Base-by-base conservation (phyloP, 2,888 invertebrate species). In the Malthinus seriepunctatus region DNA sequence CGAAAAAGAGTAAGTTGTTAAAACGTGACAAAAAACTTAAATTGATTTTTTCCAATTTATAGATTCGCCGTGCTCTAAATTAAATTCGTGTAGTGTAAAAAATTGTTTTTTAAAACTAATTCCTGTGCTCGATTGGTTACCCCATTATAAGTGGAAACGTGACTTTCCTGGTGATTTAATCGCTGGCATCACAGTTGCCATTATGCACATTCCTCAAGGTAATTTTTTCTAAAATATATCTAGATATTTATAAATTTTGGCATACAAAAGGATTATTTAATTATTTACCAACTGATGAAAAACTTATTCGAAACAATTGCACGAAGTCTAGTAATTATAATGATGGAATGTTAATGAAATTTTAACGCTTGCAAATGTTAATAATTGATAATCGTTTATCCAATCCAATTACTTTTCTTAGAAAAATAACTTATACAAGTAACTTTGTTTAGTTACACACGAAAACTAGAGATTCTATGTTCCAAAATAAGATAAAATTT, bases 141-240 rank as follows among this genome's bases (percentile, higher is more conserved):
- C 82, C 35, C 79, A 83, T 49, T 89, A 89, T 75, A 81, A 82
- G 45, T 81, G 84, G 77, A 82, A 78, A 66, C 76, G 80, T 15
- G 81, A 88, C 72, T 76, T 91, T 6, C 59, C 85, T 0, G 81
- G 84, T n/a, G 94, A 95, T 78, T 70, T 90, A 8, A 84, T 91
- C 39, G 84, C 92, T n/a, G 94, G 94, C 1, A 79, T 91, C 39
- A 94, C 94, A 0, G 90, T 93, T 3, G 92, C 90, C 34, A 84
- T 93, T 52, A 89, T 93, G 88, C 90, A 92, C 71, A 90, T 93
- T 70, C 92, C 92, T 0, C 92, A 93, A 81, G 91, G 88, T 76
- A 78, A 76, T 74, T 31, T 31, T 34, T 10, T 1, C n/a, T n/a
- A n/a, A 39, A 39, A 1, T 10, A 15, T 42, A 11, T 9, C 6